These are phyloP conservation scores for Rhabdomys pumilio DNA, from an alignment of 2,797 vertebrate genomes.

Conservation along the genomic window DNA sequence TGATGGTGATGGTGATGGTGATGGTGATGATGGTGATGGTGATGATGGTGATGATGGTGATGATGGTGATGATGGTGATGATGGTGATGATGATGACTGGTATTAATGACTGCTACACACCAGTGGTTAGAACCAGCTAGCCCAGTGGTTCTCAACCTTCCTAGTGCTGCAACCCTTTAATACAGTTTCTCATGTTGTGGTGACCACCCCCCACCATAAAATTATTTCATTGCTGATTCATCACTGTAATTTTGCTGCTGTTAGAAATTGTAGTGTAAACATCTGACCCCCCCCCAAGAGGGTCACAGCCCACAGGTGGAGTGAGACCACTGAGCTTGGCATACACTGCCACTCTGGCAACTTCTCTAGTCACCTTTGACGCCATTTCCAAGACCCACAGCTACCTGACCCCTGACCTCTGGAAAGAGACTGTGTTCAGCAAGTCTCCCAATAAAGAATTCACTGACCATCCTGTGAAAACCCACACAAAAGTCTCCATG, in stretches of 20 bases:
- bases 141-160: not conserved
- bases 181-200: not conserved
- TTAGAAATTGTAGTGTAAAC: not conserved
- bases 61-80: not conserved
- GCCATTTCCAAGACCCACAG: not conserved
- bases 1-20: no score
- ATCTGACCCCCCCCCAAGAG: not conserved
- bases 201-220: not conserved
- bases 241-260: not conserved
- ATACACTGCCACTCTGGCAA: not conserved
- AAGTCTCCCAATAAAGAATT: not conserved
- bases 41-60: no score
- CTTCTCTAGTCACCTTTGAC: not conserved
- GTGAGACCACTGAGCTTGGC: not conserved
- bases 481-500: not conserved
- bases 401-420: not conserved
- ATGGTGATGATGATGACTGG: not conserved
- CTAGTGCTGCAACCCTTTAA: not conserved
- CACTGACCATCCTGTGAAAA: not conserved
- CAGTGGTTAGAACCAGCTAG: no score
- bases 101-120: no score
- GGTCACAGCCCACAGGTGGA: not conserved
- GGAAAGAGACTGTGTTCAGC: not conserved
- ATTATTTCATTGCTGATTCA: not conserved
- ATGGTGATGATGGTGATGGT: no score